These are phyloP conservation scores for Andrena marginata DNA, from an alignment of 2,888 invertebrate species.

Conservation along the genomic window DNA sequence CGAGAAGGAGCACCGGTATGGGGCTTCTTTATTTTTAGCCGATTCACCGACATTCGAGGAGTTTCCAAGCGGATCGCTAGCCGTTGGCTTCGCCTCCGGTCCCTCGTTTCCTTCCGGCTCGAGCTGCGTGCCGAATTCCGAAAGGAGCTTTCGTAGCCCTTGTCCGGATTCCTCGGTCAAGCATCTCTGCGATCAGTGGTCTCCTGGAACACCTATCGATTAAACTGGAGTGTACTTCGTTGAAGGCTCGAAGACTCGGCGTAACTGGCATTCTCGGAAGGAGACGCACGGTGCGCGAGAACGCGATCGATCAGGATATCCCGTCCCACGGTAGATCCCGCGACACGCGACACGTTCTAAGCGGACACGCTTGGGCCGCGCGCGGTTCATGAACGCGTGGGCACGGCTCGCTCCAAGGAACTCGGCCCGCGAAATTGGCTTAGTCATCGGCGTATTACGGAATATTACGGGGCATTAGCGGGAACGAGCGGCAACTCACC, in stretches of 20 bases:
- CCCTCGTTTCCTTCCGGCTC: slow-evolving; percentile 41
- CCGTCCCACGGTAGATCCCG: slow-evolving; percentile 2
- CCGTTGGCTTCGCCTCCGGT: slow-evolving; percentile 42
- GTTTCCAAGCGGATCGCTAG: background rate
- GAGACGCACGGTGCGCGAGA: background rate
- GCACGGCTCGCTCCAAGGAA: slow-evolving; percentile 30
- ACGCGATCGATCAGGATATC: slow-evolving; percentile 20
- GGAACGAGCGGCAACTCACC: slow-evolving; percentile 43
- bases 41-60: slow-evolving; percentile 47
- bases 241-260: background rate
- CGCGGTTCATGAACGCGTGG: slow-evolving; percentile 23
- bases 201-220: background rate
- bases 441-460: slow-evolving; percentile 76
- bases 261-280: background rate
- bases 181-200: background rate
- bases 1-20: slow-evolving; percentile 20
- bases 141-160: slow-evolving; percentile 1
- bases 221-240: background rate
- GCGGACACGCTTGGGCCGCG: background rate
- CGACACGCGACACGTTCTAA: slow-evolving; percentile 10
- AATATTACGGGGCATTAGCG: slow-evolving; percentile 72
- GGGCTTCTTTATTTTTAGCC: slow-evolving; percentile 71
- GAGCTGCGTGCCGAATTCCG: slow-evolving; percentile 9
- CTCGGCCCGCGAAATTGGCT: slow-evolving; percentile 72
- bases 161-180: slow-evolving; percentile 8